Conservation (phyloP, 2,113 vertebrate species). For the Gasterosteus aculeatus region DNA sequence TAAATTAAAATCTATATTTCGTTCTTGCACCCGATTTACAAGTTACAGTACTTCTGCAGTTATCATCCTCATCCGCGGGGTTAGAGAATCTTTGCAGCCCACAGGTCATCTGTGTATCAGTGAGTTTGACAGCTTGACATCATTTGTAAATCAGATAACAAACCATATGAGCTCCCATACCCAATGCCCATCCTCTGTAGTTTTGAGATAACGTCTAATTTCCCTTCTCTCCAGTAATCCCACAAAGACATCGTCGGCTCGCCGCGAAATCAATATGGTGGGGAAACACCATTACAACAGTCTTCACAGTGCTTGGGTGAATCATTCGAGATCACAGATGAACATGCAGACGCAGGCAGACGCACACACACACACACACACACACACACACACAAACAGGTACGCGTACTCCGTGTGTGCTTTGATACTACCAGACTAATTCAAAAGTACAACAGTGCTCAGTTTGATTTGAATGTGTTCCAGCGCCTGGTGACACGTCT, state of each 20-base stretch:
- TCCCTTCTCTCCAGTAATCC: constrained; percentile 63
- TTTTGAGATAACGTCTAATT: constrained; percentile 71
- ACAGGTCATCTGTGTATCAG: constrained; percentile 31
- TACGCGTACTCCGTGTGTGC: constrained; percentile 36
- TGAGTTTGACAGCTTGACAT: constrained; percentile 54
- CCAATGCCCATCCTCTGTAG: constrained; percentile 44
- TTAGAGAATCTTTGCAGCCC: constrained; percentile 13
- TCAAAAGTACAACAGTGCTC: constrained; percentile 34
- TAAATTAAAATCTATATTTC: constrained; percentile 63
- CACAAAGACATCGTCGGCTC: constrained; percentile 67
- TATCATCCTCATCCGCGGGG: constrained; percentile 20
- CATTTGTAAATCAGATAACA: constrained; percentile 60
- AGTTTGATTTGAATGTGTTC: constrained; percentile 44
- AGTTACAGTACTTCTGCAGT: constrained; percentile 18
- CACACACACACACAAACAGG: constrained; percentile 4
- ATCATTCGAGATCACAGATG: constrained; percentile 40
- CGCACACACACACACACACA: neutral
- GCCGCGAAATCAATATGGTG: constrained; percentile 70
- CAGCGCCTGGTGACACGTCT: constrained; percentile 33
- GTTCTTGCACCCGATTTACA: constrained; percentile 41
- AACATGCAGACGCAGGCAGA: constrained; percentile 3
- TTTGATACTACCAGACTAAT: constrained; percentile 40
- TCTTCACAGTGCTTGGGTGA: constrained; percentile 55
- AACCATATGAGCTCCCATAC: constrained; percentile 28
- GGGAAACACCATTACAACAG: constrained; percentile 68